Conservation (phyloP, 2,888 invertebrate genomes). For the Hydroisotoma schaefferi region DNA sequence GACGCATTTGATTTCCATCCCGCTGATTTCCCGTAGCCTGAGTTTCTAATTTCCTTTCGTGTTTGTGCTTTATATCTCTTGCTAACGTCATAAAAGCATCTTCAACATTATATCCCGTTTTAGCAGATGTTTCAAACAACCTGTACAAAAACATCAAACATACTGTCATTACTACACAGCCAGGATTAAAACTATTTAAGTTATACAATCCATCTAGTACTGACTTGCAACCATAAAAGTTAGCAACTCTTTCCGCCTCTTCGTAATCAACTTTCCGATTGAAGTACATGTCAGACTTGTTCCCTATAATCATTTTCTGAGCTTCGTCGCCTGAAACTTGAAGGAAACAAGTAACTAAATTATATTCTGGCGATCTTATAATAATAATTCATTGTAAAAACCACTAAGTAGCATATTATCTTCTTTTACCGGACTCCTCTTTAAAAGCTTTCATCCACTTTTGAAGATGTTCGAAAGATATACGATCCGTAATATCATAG, state of each 20-base stretch:
- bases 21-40: too few relatives aligned
- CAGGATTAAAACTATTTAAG: too few relatives aligned
- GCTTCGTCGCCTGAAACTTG: not conserved
- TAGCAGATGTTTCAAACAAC: slow-evolving; percentile 37
- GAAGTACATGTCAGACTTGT: slow-evolving; percentile 22
- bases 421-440: slow-evolving; percentile 14
- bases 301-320: slow-evolving; percentile 26
- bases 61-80: slow-evolving; percentile 1
- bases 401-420: not conserved
- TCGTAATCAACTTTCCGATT: slow-evolving; percentile 13
- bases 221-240: slow-evolving; percentile 20
- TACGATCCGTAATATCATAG: slow-evolving; percentile 29
- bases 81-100: slow-evolving; percentile 22
- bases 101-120: slow-evolving; percentile 32
- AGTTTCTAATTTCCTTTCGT: slow-evolving; percentile 7
- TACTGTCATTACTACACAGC: too few relatives aligned
- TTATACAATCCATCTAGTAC: not conserved
- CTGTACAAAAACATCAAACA: slow-evolving; percentile 17
- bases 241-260: slow-evolving; percentile 18
- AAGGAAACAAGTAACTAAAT: not conserved
- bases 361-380: too few relatives aligned
- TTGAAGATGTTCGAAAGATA: slow-evolving; percentile 26
- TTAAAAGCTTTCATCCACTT: slow-evolving; percentile 25
- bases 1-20: not conserved
- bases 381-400: too few relatives aligned